phyloP scores from a whole-genome alignment of 2,113 vertebrate genomes.

The Elaphurus davidianus region DNA sequence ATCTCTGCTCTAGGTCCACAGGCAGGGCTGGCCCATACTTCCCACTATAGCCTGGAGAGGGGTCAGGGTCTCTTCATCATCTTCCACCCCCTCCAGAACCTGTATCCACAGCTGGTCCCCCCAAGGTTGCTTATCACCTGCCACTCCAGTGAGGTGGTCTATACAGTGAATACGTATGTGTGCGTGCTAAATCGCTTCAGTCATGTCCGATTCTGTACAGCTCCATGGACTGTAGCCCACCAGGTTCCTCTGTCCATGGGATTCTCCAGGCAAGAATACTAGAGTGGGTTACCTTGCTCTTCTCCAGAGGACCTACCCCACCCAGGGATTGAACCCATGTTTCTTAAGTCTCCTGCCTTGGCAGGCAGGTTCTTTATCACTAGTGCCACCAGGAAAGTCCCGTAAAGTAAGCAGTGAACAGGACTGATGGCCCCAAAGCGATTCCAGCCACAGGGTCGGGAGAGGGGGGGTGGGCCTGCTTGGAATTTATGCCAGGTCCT shows the following conservation, averaged over 20 bases:
- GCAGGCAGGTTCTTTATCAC: not conserved
- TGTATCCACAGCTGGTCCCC: not conserved
- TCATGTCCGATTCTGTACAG: not conserved
- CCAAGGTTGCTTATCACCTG: rapidly evolving
- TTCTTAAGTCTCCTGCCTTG: not conserved
- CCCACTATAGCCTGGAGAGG: not conserved
- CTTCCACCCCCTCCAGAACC: not conserved
- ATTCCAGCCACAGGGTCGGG: not conserved
- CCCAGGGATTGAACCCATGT: not conserved
- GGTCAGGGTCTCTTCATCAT: not conserved
- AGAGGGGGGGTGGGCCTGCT: rapidly evolving
- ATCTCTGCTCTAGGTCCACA: no score
- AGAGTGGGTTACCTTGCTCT: not conserved
- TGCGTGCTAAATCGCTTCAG: not conserved
- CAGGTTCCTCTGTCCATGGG: not conserved
- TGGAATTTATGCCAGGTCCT: not conserved
- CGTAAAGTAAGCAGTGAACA: not conserved
- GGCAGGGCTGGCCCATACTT: not conserved
- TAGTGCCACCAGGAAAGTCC: not conserved
- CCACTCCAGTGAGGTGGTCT: not conserved
- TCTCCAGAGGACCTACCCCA: not conserved
- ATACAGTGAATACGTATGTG: not conserved
- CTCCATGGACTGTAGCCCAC: rapidly evolving
- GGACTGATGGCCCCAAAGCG: not conserved
- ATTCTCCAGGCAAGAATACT: not conserved